Base-by-base conservation (phyloP, 2,113 vertebrate species). In the Phaetusa simplex region DNA sequence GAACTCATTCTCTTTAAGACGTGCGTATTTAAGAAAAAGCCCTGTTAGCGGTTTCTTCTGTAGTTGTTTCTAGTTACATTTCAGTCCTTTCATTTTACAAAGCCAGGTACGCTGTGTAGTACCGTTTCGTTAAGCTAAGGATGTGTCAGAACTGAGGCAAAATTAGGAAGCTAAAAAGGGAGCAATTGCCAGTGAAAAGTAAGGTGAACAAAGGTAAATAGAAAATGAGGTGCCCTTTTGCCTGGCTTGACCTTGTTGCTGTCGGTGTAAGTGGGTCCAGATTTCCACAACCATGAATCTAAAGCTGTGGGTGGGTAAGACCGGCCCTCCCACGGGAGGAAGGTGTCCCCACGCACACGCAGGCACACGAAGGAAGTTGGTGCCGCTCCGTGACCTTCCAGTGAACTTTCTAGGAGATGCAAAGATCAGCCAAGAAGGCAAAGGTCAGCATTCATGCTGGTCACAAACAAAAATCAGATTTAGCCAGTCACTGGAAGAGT, bases 391-490 rank as follows among this genome's bases (percentile, higher is more conserved):
- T 99, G 99, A 99, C 99, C 99, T 98, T 98, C 98, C 97, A 81
- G 59, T 99, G 99, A 99, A 99, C 99, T 98, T 99, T 98, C 96
- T 85, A 95, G 96, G 98, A 98, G 98, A 98, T 95, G 88, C 97
- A 98, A 98, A 98, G 98, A 99, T 98, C 99, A 98, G 97, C 86
- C 82, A 91, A 97, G 97, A 98, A 98, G 98, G 96, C 99, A 99
- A 98, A 99, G 99, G 98, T 99, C 99, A 98, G 97, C 97, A 86
- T 98, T 98, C 98, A 98, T 98, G 98, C 98, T 98, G 98, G 97
- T 98, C 98, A 98, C 98, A 99, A 98, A 99, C 98, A 99, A 99
- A 99, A 99, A 98, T 97, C 97, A 96, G 98, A 98, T 99, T 98
- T 98, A 98, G 96, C 95, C 76, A 92, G 67, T n/a, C 97, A 98